Evolutionary conservation across 2,888 invertebrate species (phyloP), one percentile per base, ranked within the genome.

Genomic region (Drosophila mettleri): DNA sequence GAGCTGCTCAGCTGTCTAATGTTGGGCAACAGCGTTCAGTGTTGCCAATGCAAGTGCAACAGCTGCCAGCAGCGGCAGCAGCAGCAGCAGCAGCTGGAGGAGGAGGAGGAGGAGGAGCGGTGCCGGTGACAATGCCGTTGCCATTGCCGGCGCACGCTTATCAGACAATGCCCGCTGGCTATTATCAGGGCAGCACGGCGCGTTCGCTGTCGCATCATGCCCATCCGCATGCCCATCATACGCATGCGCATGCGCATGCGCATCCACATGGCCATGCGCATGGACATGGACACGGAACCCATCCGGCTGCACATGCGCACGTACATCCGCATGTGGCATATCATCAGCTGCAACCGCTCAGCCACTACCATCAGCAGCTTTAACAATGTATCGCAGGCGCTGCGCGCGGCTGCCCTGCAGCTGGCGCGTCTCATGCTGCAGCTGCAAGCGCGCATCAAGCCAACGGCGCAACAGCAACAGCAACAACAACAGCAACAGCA

Each of bases 351-450:
- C 90, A 78, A 33, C 66, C 86, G 55, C 55, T 86, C 49, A 79
- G 90, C 70, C 75, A 80, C 31, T 89, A 88, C 64, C 89, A 86
- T 70, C 89, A 83, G 73, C 85, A 85, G 61, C 89, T 88, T 77
- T 88, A 86, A 88, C 89, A 85, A 86, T 80, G 86, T 74, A 55
- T 70, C 74, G 65, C 41, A 53, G 43, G 46, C 60, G 22, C 48
- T 78, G 52, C 45, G 66, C 20, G 57, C 43, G 16, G 75, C 61
- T 52, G 68, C 65, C 7, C 48, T 61, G 62, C 82, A 68, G 20
- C 41, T 81, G 51, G 54, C 61, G 34, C 66, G 61, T 18, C 61
- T 69, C 10, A 46, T 66, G 61, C 46, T 65, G 20, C 64, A 62
- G 54, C 67, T 64, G 38, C 68, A 62, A 1, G 22, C 22, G 2